Evolutionary conservation across 2,797 vertebrate species (phyloP), one percentile per base, ranked within the genome.

Genomic region (Scleropages formosus): DNA sequence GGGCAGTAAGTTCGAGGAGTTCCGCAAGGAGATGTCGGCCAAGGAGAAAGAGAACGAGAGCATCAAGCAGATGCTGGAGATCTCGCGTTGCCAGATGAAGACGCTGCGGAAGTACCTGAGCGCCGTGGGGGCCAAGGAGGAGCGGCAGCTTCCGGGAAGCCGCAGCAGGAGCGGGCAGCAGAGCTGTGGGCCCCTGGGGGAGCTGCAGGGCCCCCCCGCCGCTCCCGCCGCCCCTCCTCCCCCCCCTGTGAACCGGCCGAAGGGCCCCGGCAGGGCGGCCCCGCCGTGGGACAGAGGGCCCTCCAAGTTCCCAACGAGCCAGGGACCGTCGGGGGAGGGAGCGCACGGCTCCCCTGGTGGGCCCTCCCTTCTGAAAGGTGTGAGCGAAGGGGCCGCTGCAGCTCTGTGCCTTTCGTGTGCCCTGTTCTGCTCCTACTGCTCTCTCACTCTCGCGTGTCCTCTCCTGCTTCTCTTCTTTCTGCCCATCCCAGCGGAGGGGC

Each of bases 21-120:
- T 92, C 65, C 91, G 91, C 58, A 82, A 86, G 47, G 91, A 93
- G 63, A 91, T 92, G 75, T 82, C 78, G 4, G 81, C 82, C 0
- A 91, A 90, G 16, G 91, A 92, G 39, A 93, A 92, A 77, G 93
- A 94, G 82, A 91, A 88, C 0, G 91, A 93, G 61, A 91, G 86
- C 72, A 88, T 93, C 9, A 84, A 85, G 18, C 89, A 89, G 26
- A 91, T 90, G 87, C 78, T 94, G 78, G 88, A 91, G 11, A 89
- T 90, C 39, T 83, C 83, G 0, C 77, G 82, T 16, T 82, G 80
- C 73, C 82, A 87, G 78, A 80, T 86, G 80, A 87, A 83, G 58
- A 78, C 83, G 3, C 79, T 87, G 80, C 78, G 82, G 72, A 85
- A 85, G 67, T 86, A 87, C 64, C 68, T 85, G 31, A 81, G 64